A percentile compares a stretch with the other conserved stretches of the same genome.
Evolutionary conservation across 2,888 invertebrate genomes (phyloP).

Genomic region (Leptodirus hochenwartii): DNA sequence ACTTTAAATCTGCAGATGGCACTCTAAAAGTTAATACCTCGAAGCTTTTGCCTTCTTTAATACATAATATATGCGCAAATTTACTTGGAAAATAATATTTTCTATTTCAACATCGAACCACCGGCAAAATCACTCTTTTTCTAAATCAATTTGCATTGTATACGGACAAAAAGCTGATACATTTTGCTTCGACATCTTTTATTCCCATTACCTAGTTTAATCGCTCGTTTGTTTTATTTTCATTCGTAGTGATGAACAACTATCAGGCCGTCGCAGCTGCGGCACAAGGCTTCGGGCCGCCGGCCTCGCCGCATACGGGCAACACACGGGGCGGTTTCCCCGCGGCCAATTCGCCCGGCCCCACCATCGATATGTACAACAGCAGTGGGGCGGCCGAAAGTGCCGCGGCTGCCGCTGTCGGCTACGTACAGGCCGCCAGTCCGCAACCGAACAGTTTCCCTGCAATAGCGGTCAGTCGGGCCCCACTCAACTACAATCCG

Average conservation of each 20-base stretch:
- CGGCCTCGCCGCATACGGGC: slow-evolving; percentile 56
- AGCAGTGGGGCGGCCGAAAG: slow-evolving; percentile 43
- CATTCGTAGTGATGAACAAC: slow-evolving; percentile 88
- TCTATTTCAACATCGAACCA: too few relatives aligned
- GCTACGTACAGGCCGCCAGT: slow-evolving; percentile 93
- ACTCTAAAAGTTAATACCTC: too few relatives aligned
- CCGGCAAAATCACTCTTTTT: too few relatives aligned
- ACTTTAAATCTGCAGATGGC: too few relatives aligned
- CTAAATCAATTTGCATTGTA: too few relatives aligned
- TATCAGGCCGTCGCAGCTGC: slow-evolving; percentile 64
- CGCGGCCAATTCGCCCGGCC: slow-evolving; percentile 80
- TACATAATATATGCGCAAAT: too few relatives aligned
- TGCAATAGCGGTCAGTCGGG: slow-evolving; percentile 82
- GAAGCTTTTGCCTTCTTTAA: too few relatives aligned
- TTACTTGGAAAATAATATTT: too few relatives aligned
- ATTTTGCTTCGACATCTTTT: too few relatives aligned
- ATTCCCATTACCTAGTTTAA: too few relatives aligned
- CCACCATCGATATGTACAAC: slow-evolving; percentile 86
- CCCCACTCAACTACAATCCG: slow-evolving; percentile 85
- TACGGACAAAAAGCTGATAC: too few relatives aligned
- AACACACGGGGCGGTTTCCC: slow-evolving; percentile 59
- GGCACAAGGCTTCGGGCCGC: slow-evolving; percentile 64
- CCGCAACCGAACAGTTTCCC: slow-evolving; percentile 94
- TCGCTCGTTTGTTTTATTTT: too few relatives aligned
- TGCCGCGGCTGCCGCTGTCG: slow-evolving; percentile 34